Conservation (phyloP, 2,888 invertebrate species). For the Phalangium opilio region DNA sequence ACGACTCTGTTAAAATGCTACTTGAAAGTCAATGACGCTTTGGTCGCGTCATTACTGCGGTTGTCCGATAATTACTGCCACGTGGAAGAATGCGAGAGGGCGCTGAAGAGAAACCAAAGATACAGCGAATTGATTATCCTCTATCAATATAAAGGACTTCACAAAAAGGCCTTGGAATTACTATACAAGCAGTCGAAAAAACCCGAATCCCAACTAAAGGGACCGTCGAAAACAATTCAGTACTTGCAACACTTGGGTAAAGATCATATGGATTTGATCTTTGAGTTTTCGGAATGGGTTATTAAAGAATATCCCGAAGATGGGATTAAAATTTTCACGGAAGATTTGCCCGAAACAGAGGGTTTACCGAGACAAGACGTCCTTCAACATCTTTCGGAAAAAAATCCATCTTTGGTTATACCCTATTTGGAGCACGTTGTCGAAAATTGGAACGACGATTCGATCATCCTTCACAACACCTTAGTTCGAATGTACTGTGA, state of each 20-base stretch:
- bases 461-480: conserved; percentile 73
- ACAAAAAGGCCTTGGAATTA: conserved; percentile 76
- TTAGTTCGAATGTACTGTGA: conserved; percentile 77
- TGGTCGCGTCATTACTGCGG: conserved; percentile 77
- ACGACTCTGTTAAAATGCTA: conserved; percentile 95
- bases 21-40: conserved; percentile 83
- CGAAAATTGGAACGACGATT: conserved; percentile 69
- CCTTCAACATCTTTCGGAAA: conserved; percentile 69
- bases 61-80: conserved; percentile 73
- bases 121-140: conserved; percentile 84
- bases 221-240: conserved; percentile 65
- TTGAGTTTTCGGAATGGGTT: conserved; percentile 89
- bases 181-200: conserved; percentile 50
- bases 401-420: conserved; percentile 63
- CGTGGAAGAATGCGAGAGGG: conserved; percentile 79
- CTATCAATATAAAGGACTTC: conserved; percentile 85
- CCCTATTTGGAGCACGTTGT: conserved; percentile 88
- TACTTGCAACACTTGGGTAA: conserved; percentile 78
- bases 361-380: conserved; percentile 73
- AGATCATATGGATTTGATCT: conserved; percentile 69
- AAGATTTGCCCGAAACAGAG: conserved; percentile 68
- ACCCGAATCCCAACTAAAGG: conserved; percentile 57
- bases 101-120: conserved; percentile 69
- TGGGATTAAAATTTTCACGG: conserved; percentile 74
- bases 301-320: conserved; percentile 69